Percentiles rank a stretch among this genome's conserved stretches.
Evolutionary conservation across 2,113 vertebrate genomes (phyloP).

Genomic region (Cottus gobio): DNA sequence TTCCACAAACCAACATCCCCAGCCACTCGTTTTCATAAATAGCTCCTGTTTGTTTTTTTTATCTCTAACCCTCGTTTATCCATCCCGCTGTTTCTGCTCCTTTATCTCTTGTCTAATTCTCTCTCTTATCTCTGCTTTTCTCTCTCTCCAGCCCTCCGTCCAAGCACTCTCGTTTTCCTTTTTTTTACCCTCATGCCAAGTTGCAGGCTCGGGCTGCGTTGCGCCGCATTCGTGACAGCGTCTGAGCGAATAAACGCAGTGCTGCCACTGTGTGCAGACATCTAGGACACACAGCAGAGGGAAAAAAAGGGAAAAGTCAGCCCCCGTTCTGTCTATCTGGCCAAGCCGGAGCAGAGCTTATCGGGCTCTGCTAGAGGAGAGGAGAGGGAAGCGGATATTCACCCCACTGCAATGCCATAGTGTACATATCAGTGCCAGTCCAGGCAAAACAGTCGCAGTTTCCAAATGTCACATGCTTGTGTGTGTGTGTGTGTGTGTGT

Average conservation of each 20-base stretch:
- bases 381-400: constrained; percentile 57
- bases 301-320: constrained; percentile 21
- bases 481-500: constrained; percentile 24
- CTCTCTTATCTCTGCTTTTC: constrained; percentile 22
- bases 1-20: constrained; percentile 61
- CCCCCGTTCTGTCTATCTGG: constrained; percentile 58
- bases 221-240: constrained; percentile 71
- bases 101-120: constrained; percentile 64
- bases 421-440: constrained; percentile 55
- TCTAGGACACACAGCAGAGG: constrained; percentile 69
- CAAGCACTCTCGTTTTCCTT: neutral
- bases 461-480: constrained; percentile 67
- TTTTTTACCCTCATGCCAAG: constrained; percentile 52
- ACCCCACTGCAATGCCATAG: constrained; percentile 44
- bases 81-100: constrained; percentile 17
- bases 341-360: constrained; percentile 66
- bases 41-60: constrained; percentile 50
- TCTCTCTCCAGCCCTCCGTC: constrained; percentile 11
- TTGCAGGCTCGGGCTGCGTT: constrained; percentile 46
- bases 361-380: constrained; percentile 53
- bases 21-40: constrained; percentile 70
- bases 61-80: constrained; percentile 49
- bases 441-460: constrained; percentile 38
- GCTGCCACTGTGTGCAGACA: constrained; percentile 67
- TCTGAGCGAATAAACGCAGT: constrained; percentile 73